These are phyloP conservation scores for Pollicipes pollicipes DNA, from an alignment of 1,140 invertebrate genomes.

Conservation along the genomic window DNA sequence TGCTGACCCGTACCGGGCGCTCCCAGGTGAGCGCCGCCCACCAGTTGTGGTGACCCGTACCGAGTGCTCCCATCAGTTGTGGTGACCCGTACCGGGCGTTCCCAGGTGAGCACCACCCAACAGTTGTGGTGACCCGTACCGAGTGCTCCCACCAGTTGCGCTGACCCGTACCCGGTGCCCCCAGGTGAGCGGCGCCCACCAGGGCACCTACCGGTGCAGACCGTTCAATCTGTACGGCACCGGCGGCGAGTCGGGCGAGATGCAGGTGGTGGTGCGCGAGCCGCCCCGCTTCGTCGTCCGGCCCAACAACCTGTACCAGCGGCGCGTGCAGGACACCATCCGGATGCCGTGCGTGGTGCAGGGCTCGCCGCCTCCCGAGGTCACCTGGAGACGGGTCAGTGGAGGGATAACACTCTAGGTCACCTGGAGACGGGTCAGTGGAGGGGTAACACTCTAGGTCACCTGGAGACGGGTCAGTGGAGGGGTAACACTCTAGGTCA, in stretches of 20 bases:
- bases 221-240: constrained; percentile 86
- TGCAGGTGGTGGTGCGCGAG: constrained; percentile 86
- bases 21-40: no score
- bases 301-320: constrained; percentile 66
- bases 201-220: constrained; percentile 30
- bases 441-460: no score
- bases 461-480: no score
- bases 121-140: no score
- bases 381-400: constrained; percentile 76
- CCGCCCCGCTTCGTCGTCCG: constrained; percentile 66
- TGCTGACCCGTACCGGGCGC: no score
- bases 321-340: constrained; percentile 70
- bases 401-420: no score
- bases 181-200: background rate
- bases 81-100: no score
- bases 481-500: no score
- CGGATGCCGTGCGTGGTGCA: constrained; percentile 87
- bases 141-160: background rate
- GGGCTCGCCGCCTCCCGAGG: constrained; percentile 71
- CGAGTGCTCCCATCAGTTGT: no score
- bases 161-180: no score
- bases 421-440: background rate
- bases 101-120: no score
- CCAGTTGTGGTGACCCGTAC: no score
- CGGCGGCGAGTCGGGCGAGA: constrained; percentile 72